These are phyloP conservation scores for Drosophila truncata DNA, from an alignment of 1,140 invertebrate species.

Conservation along the genomic window DNA sequence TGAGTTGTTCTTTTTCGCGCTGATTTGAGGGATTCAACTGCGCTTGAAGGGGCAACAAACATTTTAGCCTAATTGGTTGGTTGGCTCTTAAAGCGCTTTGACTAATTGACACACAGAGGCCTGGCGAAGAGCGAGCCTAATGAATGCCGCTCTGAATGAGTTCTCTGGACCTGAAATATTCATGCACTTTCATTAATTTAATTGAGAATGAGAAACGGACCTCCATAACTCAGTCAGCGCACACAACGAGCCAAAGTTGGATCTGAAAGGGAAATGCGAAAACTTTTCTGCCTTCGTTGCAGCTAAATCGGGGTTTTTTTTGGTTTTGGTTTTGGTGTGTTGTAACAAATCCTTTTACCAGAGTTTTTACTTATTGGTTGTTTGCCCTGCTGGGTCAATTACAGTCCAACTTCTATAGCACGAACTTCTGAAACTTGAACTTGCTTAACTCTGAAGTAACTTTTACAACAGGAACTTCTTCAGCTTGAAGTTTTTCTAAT, in stretches of 20 bases:
- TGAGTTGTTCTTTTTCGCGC: conserved; percentile 35
- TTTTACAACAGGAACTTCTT: background rate
- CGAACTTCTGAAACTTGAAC: background rate
- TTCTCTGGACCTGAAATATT: conserved; percentile 25
- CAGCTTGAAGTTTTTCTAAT: background rate
- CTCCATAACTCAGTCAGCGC: conserved; percentile 21
- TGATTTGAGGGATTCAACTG: conserved; percentile 17
- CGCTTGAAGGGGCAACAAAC: conserved; percentile 62
- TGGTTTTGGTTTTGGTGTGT: conserved; percentile 7
- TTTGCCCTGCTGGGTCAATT: conserved; percentile 31
- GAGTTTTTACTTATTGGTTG: conserved; percentile 30
- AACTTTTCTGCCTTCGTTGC: conserved; percentile 24
- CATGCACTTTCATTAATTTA: conserved; percentile 64
- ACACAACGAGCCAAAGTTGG: background rate
- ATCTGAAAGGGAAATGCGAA: conserved; percentile 3
- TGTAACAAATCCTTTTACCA: conserved; percentile 31
- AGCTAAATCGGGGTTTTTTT: conserved; percentile 4
- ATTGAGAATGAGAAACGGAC: conserved; percentile 63
- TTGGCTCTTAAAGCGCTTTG: conserved; percentile 59
- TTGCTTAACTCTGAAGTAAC: background rate
- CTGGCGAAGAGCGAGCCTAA: conserved; percentile 29
- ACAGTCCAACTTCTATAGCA: conserved; percentile 16
- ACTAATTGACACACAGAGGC: conserved; percentile 43
- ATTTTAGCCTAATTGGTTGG: conserved; percentile 81
- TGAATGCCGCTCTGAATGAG: conserved; percentile 20